Percentiles rank a stretch among this genome's conserved stretches.
Conservation (phyloP, 2,113 vertebrate species). For the Phycodurus eques region DNA sequence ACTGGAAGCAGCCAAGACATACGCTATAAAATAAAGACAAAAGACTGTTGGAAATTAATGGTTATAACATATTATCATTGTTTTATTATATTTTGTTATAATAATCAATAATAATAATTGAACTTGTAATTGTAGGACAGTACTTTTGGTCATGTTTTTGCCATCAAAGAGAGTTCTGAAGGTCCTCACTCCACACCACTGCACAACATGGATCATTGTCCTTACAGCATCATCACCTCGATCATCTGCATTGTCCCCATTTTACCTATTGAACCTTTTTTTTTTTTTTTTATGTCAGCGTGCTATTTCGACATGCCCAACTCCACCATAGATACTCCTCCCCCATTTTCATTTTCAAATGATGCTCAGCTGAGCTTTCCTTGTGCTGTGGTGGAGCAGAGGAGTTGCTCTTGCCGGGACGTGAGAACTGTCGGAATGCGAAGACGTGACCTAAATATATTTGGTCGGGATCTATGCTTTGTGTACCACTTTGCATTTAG, state of each 20-base stretch:
- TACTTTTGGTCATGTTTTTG: too few relatives aligned
- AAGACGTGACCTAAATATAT: slow-evolving; percentile 66
- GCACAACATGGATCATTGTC: slow-evolving; percentile 25
- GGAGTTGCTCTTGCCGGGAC: slow-evolving; percentile 14
- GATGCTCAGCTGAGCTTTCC: slow-evolving; percentile 43
- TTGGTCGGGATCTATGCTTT: slow-evolving; percentile 18
- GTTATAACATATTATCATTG: too few relatives aligned
- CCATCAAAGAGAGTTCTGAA: too few relatives aligned
- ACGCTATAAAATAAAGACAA: too few relatives aligned
- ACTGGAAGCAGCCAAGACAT: too few relatives aligned
- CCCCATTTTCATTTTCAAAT: neutral
- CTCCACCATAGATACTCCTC: neutral
- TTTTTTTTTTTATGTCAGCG: slow-evolving; percentile 27
- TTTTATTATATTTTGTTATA: too few relatives aligned
- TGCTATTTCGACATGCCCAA: slow-evolving; percentile 42
- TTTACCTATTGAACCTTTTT: neutral
- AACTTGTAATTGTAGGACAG: too few relatives aligned
- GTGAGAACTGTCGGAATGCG: slow-evolving; percentile 16
- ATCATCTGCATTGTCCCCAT: slow-evolving; percentile 26
- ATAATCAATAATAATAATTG: too few relatives aligned
- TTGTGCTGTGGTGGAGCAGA: slow-evolving; percentile 14
- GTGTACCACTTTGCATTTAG: slow-evolving; percentile 13
- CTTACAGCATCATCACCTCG: slow-evolving; percentile 54
- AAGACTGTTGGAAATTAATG: too few relatives aligned
- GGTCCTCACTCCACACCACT: neutral